Evolutionary conservation across 1,140 invertebrate species (phyloP).

Genomic region (Pseudomyrmex cubaensis): DNA sequence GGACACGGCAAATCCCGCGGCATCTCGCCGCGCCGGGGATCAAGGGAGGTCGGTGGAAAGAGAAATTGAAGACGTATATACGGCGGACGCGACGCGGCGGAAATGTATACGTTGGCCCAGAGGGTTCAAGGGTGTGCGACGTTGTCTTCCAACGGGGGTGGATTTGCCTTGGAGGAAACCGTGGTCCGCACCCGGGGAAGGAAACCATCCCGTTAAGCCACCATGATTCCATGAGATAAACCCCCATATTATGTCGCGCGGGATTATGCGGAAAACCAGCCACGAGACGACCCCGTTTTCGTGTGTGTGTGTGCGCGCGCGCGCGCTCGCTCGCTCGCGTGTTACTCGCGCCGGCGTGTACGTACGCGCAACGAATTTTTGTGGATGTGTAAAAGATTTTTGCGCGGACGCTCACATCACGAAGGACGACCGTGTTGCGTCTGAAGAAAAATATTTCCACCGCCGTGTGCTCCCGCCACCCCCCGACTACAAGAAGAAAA

Average conservation of each 20-base stretch:
- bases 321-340: not conserved
- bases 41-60: conserved; percentile 50
- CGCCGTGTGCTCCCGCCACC: not conserved
- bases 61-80: conserved; percentile 70
- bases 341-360: not conserved
- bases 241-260: conserved; percentile 76
- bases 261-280: conserved; percentile 73
- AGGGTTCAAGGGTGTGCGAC: conserved; percentile 68
- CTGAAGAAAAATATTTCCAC: conserved; percentile 45
- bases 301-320: not conserved
- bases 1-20: conserved; percentile 65
- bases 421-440: conserved; percentile 34
- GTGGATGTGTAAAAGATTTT: conserved; percentile 58
- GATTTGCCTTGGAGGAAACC: conserved; percentile 74
- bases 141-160: conserved; percentile 71
- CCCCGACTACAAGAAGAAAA: conserved; percentile 40
- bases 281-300: conserved; percentile 36
- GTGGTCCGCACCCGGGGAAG: conserved; percentile 59
- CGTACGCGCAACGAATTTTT: not conserved
- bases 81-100: conserved; percentile 2
- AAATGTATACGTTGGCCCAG: conserved; percentile 67
- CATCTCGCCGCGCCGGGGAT: conserved; percentile 45
- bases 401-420: conserved; percentile 37
- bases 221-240: conserved; percentile 77
- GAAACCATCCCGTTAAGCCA: conserved; percentile 72